A percentile compares a stretch with the other conserved stretches of the same genome.
These are phyloP conservation scores for Galerucella calmariensis DNA, from an alignment of 2,888 invertebrate species.

Conservation along the genomic window DNA sequence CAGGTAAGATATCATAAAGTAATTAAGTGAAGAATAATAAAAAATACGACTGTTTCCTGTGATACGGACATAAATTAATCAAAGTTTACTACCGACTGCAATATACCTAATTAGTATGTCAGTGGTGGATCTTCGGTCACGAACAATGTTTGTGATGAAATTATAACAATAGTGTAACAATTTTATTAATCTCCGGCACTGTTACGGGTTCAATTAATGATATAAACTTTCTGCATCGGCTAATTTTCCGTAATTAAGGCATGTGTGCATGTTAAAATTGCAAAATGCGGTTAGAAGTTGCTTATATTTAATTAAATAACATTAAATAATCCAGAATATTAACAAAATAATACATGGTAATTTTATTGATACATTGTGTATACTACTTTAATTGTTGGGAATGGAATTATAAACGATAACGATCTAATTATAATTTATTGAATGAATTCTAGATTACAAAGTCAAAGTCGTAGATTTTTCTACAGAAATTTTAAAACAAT, in stretches of 20 bases:
- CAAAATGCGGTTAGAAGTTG: conserved; percentile 19
- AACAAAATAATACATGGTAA: conserved; percentile 52
- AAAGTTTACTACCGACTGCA: conserved; percentile 17
- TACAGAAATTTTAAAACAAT: not conserved
- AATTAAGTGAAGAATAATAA: conserved; percentile 9
- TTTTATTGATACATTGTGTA: conserved; percentile 35
- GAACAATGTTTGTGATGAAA: too few relatives aligned
- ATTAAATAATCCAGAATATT: conserved; percentile 51
- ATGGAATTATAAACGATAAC: not conserved
- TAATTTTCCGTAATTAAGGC: conserved; percentile 43
- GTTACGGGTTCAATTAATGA: not conserved
- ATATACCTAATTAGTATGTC: too few relatives aligned
- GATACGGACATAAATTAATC: conserved; percentile 39
- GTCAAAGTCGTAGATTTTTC: too few relatives aligned
- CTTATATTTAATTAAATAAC: conserved; percentile 51
- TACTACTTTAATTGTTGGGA: not conserved
- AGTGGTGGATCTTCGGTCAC: too few relatives aligned
- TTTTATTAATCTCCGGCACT: not conserved
- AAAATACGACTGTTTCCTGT: conserved; percentile 34
- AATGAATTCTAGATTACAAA: not conserved
- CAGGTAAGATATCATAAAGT: conserved; percentile 73
- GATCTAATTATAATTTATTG: not conserved
- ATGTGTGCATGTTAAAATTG: conserved; percentile 40
- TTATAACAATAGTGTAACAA: too few relatives aligned
- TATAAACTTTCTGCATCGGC: conserved; percentile 34